Base-by-base conservation (phyloP, 2,888 invertebrate species). In the Stegana nigrithorax region DNA sequence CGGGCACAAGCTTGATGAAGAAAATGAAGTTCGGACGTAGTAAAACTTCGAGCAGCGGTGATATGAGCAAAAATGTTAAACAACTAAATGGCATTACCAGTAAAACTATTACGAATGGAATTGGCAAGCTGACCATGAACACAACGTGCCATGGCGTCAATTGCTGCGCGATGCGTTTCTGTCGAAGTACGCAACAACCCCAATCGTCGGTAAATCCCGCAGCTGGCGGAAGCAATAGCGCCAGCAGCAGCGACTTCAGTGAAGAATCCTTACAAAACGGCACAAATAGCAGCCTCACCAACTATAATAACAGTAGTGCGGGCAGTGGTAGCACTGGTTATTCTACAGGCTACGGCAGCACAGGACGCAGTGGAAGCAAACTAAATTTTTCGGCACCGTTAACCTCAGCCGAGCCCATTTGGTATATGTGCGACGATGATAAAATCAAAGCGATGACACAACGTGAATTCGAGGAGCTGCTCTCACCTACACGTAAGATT, bases 381-480 rank as follows among this genome's bases (percentile, higher is more conserved):
- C 36, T 21, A 4, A 55, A 12, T n/a, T 55, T 36, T 55, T 51
- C 67, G 0, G 44, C 27, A 25, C 44, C 59, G 8, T 56, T 56
- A 4, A 51, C 58, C 10, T 55, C 53, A 23, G 50, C 70, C 25
- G 85, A 86, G 58, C 84, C 85, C 14, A 87, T 90, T 67, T 95
- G 95, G 95, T 89, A 95, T 51, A 94, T 94, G 80, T 95, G 95
- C 82, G 95, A 95, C 83, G 95, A 95, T 82, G 95, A 95, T 69
- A 91, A 92, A 65, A 92, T 95, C 59, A 90, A 91, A 71, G 90
- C 92, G 7, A 91, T 95, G 82, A 90, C 92, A 27, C 89, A 90
- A 79, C 89, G 91, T 36, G 94, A 95, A 81, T 91, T 95, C 71
- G 90, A 91, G 72, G 93, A 93, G 69, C 88, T 94, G 64, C 87